Evolutionary conservation across 2,888 invertebrate species (phyloP), one percentile per base, ranked within the genome.

Genomic region (Oligia latruncula): DNA sequence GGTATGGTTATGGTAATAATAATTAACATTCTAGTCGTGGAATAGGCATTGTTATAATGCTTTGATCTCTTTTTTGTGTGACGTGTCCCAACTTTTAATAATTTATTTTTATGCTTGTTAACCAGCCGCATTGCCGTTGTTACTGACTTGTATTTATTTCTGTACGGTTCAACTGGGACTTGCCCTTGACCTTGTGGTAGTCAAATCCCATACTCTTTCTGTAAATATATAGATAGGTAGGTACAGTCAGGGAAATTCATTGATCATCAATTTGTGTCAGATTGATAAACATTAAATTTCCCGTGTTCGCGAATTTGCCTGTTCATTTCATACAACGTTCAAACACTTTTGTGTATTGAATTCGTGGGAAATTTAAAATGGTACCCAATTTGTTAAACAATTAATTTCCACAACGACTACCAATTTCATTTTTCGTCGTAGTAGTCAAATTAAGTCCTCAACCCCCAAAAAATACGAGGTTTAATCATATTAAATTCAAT

Each of bases 61-160:
- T 55, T 46, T 77, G 46, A 46, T 62, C 35, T 52, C 35, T 46
- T 55, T 74, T 40, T 74, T 55, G 40, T 55, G 64, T 40, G 46
- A 65, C 46, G 40, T 55, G 64, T 40, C 4, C 5, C 35, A 40
- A 64, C 46, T 79, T 72, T 81, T 62, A 35, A 62, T 72, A 4
- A 62, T 81, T 52, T 71, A 71, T 23, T 72, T 72, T 64, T 20
- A 55, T n/a, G 9, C 2, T 29, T 78, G 62, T 62, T 52, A 35
- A 4, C 13, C 29, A 6, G 29, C 4, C 20, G 20, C 29, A 29
- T 70, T 49, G 15, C 29, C 15, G 23, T 9, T 35, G 9, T 35
- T 35, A 23, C 2, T 52, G 13, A 71, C 35, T 52, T 35, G 20
- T 52, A 13, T 20, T 49, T 0, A 29, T 20, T 70, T 70, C 20